Base-by-base conservation (phyloP, 1,140 invertebrate genomes). In the Bathynomus jamesi region DNA sequence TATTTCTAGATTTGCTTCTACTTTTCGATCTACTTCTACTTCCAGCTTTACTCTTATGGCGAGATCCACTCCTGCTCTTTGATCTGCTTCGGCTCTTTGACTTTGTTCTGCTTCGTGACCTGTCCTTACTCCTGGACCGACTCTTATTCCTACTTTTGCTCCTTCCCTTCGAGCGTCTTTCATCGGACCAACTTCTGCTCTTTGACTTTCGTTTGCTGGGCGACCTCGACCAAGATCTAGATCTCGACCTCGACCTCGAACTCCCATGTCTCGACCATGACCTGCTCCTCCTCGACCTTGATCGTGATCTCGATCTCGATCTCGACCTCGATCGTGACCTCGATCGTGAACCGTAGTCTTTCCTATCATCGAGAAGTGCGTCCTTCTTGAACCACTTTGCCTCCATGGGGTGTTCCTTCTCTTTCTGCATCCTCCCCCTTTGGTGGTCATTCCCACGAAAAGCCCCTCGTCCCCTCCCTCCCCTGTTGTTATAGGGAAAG, bases 171-270 rank as follows among this genome's bases (percentile, higher is more conserved):
- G 30, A 40, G 31, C 60, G 3, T 17, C 24, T 11, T 61, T 69
- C 25, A 13, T 60, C 29, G 11, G 53, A 28, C 25, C 61, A 63
- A 28, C 28, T 61, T 69, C 25, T 17, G 8, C 27, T 61, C 61
- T 7, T 40, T 40, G 31, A 32, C 46, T 24, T 46, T 67, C 27
- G 7, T 40, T 4, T 32, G 53, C 32, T 25, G 28, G 25, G 29
- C 3, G 67, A 68, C 24, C 67, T 69, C 29, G 67, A 69, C 11
- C 67, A 28, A 11, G 67, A 69, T 25, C 67, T 69, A 27, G 67
- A 69, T 69, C 65, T 21, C 28, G 65, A 67, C 60, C 65, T 31
- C 13, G 65, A 67, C 4, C 67, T 46, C 11, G 67, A 69, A 24
- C 67, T 46, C 46, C 46, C 27, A 46, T 28, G 27, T 24, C 46